A percentile compares a stretch with the other conserved stretches of the same genome.
These are phyloP conservation scores for Helicoverpa zea DNA, from an alignment of 1,140 invertebrate genomes.

Conservation along the genomic window DNA sequence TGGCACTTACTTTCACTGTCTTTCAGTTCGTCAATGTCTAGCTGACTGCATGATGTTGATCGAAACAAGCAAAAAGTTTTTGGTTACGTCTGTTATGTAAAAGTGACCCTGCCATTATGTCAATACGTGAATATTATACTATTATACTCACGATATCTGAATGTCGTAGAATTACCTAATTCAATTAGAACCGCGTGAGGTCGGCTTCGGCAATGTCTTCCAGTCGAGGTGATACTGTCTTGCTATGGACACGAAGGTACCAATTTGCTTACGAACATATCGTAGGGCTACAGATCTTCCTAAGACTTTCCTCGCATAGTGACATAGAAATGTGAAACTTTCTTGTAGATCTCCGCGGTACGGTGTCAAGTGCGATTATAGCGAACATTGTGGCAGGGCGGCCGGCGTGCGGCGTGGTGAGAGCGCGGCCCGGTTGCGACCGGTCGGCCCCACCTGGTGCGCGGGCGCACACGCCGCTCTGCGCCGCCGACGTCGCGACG, in stretches of 20 bases:
- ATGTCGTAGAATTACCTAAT: slow-evolving; percentile 72
- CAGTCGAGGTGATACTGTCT: slow-evolving; percentile 52
- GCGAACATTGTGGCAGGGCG: slow-evolving; percentile 73
- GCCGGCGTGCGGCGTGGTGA: slow-evolving; percentile 66
- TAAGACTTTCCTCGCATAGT: slow-evolving; percentile 54
- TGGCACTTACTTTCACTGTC: slow-evolving; percentile 66
- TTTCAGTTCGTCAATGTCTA: slow-evolving; percentile 53
- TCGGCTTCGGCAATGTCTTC: slow-evolving; percentile 65
- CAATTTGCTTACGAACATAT: slow-evolving; percentile 29
- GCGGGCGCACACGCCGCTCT: slow-evolving; percentile 79
- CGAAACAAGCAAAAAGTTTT: slow-evolving; percentile 32
- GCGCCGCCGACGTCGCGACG: slow-evolving; percentile 84
- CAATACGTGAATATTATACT: slow-evolving; percentile 26
- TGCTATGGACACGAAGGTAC: slow-evolving; percentile 36
- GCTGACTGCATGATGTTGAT: slow-evolving; percentile 35
- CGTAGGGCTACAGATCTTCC: slow-evolving; percentile 31
- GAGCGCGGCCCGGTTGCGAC: slow-evolving; percentile 83
- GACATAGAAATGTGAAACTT: slow-evolving; percentile 83
- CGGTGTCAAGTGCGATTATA: slow-evolving; percentile 85
- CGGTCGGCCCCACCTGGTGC: slow-evolving; percentile 81
- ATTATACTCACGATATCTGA: slow-evolving; percentile 12
- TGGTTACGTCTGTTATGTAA: slow-evolving; percentile 32
- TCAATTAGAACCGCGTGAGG: slow-evolving; percentile 72
- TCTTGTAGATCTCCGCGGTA: slow-evolving; percentile 78
- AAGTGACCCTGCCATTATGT: slow-evolving; percentile 32